Percentiles rank a stretch among this genome's conserved stretches.
Evolutionary conservation across 2,888 invertebrate species (phyloP).

Genomic region (Notodonta ziczac): DNA sequence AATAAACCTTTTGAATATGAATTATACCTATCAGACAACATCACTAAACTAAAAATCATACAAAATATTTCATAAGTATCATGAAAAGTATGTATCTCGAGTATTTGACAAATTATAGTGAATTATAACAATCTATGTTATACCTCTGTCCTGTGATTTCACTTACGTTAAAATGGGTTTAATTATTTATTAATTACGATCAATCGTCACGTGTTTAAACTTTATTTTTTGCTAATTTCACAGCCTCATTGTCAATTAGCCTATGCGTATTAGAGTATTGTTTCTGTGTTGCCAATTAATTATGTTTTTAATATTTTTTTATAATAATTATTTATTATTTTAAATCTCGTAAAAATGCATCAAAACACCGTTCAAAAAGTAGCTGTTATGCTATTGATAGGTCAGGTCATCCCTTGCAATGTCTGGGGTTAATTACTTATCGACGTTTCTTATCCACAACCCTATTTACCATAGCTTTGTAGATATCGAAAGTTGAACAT

Average conservation of each 20-base stretch:
- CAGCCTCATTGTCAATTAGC: slow-evolving; percentile 85
- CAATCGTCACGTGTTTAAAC: slow-evolving; percentile 71
- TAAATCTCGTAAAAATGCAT: slow-evolving; percentile 76
- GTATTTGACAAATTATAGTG: too few species aligned
- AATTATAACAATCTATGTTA: background rate
- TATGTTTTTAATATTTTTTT: slow-evolving; percentile 63
- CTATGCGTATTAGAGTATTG: slow-evolving; percentile 84
- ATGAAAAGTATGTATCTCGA: too few species aligned
- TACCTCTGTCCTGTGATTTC: slow-evolving; percentile 64
- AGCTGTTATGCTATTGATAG: slow-evolving; percentile 79
- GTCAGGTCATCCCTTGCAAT: slow-evolving; percentile 74
- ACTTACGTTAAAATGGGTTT: slow-evolving; percentile 58
- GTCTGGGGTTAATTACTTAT: slow-evolving; percentile 66
- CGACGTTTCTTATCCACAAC: slow-evolving; percentile 57
- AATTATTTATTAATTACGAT: slow-evolving; percentile 70
- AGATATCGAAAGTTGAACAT: slow-evolving; percentile 52
- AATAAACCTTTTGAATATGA: too few species aligned
- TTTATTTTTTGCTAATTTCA: slow-evolving; percentile 83
- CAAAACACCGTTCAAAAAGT: slow-evolving; percentile 83
- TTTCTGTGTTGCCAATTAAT: slow-evolving; percentile 83
- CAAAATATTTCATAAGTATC: too few species aligned
- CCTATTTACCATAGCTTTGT: slow-evolving; percentile 57
- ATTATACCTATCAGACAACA: too few species aligned
- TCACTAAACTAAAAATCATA: too few species aligned
- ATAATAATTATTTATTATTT: slow-evolving; percentile 51